Evolutionary conservation across 2,797 vertebrate species (phyloP).

Genomic region (Eidolon dupreanum): DNA sequence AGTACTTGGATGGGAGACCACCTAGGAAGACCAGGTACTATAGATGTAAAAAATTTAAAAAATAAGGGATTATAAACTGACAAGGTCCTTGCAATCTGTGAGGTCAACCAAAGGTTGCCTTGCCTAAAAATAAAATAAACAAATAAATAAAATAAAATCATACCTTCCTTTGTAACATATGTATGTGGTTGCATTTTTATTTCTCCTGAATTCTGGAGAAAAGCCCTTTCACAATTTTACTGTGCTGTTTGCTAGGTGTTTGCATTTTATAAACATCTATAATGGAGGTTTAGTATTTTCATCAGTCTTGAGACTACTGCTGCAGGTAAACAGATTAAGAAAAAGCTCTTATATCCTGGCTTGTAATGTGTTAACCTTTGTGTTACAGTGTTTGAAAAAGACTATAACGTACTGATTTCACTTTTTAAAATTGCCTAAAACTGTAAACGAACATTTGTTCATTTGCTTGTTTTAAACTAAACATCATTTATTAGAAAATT

Average conservation of each 20-base stretch:
- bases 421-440: not conserved
- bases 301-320: conserved; percentile 64
- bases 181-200: not conserved
- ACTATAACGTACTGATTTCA: not conserved
- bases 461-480: not conserved
- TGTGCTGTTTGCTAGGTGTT: not conserved
- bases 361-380: conserved; percentile 55
- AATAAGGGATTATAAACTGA: no score
- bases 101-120: no score
- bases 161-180: conserved; percentile 20
- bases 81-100: no score
- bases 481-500: not conserved
- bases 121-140: no score
- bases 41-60: no score
- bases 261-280: conserved; percentile 69
- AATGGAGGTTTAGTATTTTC: conserved; percentile 71
- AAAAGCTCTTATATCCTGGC: conserved; percentile 54
- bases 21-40: no score
- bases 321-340: conserved; percentile 71
- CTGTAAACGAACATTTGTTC: not conserved
- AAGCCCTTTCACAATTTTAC: not conserved
- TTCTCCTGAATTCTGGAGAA: not conserved
- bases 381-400: conserved; percentile 65
- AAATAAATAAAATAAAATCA: not conserved
- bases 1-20: no score